Evolutionary conservation across 2,797 vertebrate genomes (phyloP), one percentile per base, ranked within the genome.

Genomic region (Sebastes alutus): DNA sequence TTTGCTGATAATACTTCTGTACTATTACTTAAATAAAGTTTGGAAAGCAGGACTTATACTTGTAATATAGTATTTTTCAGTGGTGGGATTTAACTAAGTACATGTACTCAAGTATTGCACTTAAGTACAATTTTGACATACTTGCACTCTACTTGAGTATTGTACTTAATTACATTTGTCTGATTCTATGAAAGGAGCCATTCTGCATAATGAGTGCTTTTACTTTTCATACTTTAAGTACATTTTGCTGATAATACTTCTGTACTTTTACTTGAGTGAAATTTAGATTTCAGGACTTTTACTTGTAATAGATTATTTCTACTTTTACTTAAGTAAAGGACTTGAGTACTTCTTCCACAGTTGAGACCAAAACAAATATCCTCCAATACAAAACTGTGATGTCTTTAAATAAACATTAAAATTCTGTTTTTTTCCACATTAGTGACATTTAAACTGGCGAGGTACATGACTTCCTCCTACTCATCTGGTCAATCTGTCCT

Each of bases 391-490:
- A 35, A 2, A 35, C 60, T 9, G 5, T 16, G 5, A 25, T 42
- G 33, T 9, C 52, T 56, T 25, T 38, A 35, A 38, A 35, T 54
- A 6, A 72, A 35, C 23, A 12, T 13, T 59, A 8, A n/a, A 5
- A 27, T 64, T 12, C 11, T 25, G 2, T 73, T 16, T 10, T 38
- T n/a, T 35, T 12, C 14, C 16, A 13, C 20, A 0, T 49, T 6
- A 93, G 92, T 79, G 27, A 77, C 2, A 1, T 91, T 93, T 5
- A 61, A 61, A 9, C 25, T 93, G 81, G 35, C 30, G 0, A n/a
- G 0, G 10, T 91, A 88, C 81, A 0, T 3, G 7, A 2, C 1
- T 3, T 0, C 0, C 6, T 2, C 4, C 4, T 0, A 0, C 56
- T 1, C 2, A 1, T 0, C 0, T 0, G 3, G 4, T 6, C 9